A percentile compares a stretch with the other conserved stretches of the same genome.
Conservation (phyloP, 2,797 vertebrate genomes). For the Clarias fuscus region DNA sequence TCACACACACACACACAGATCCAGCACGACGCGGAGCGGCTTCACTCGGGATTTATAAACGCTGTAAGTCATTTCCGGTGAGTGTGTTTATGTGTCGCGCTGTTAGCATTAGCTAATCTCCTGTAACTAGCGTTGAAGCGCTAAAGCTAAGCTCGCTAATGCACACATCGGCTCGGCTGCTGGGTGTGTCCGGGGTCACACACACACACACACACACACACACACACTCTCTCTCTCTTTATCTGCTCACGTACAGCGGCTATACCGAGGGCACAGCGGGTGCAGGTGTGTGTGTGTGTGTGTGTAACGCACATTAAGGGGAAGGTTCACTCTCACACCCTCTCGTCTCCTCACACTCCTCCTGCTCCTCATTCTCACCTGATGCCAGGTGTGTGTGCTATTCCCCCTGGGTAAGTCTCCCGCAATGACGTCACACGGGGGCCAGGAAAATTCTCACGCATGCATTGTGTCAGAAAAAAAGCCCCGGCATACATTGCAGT, state of each 20-base stretch:
- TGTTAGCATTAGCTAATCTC: too few relatives aligned
- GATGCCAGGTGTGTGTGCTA: neutral
- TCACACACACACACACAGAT: too few relatives aligned
- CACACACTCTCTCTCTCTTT: neutral
- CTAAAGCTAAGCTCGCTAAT: neutral
- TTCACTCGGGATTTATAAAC: neutral
- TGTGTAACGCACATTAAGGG: neutral
- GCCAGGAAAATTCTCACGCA: too few relatives aligned
- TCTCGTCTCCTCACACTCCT: neutral
- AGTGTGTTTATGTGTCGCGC: neutral
- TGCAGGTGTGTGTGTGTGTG: neutral
- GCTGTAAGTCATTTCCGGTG: conserved; percentile 28
- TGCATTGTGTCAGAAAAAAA: too few relatives aligned
- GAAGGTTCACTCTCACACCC: neutral
- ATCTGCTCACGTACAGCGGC: neutral
- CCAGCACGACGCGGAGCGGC: neutral
- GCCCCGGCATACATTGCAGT: neutral
- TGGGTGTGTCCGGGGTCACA: neutral
- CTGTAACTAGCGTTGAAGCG: neutral
- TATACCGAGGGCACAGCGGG: neutral
- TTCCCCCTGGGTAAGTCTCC: neutral
- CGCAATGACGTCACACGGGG: neutral
- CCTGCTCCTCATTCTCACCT: neutral
- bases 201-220: neutral
- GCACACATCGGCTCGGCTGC: neutral